Evolutionary conservation across 2,113 vertebrate genomes (phyloP), one percentile per base, ranked within the genome.

Genomic region (Chaetura pelagica): DNA sequence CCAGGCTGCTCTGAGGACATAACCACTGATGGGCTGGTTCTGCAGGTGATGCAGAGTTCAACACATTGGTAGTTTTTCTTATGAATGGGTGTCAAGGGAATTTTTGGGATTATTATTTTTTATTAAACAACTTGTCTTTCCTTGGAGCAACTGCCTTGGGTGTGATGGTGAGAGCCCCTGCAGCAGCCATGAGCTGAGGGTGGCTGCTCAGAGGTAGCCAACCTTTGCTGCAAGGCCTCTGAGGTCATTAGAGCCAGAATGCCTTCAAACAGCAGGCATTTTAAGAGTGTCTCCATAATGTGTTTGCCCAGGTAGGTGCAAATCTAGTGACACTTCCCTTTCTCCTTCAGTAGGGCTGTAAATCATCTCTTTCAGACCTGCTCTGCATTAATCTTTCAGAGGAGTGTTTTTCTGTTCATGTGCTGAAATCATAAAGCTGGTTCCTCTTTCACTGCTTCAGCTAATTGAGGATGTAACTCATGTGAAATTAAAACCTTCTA

Each of bases 401-500:
- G 22, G 17, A 89, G 20, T 76, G 49, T 35, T 94, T 94, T n/a
- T n/a, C n/a, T 87, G 80, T 83, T 84, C 76, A 77, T 1, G 6
- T 51, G 38, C 71, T 91, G 82, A 88, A 93, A 59, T 81, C 75
- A 67, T 77, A 78, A 93, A 88, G 52, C 79, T 95, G 81, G 83
- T 93, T 90, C 89, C 58, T 71, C 77, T 91, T 80, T 44, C 52
- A 64, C 18, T 72, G 27, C 79, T 86, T 90, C 68, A 80, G 85
- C 90, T 95, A 91, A 91, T 88, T 84, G 85, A 90, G 76, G 52
- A 19, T 89, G 72, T 86, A 95, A 90, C 69, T 90, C 88, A 67
- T 23, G 49, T 20, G 48, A 63, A 88, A 84, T 87, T 72, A 93
- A 89, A 96, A 71, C 40, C 79, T 86, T 55, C 66, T 59, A 63